phyloP scores from a whole-genome alignment of 2,113 vertebrate genomes.

The Phaetusa simplex region DNA sequence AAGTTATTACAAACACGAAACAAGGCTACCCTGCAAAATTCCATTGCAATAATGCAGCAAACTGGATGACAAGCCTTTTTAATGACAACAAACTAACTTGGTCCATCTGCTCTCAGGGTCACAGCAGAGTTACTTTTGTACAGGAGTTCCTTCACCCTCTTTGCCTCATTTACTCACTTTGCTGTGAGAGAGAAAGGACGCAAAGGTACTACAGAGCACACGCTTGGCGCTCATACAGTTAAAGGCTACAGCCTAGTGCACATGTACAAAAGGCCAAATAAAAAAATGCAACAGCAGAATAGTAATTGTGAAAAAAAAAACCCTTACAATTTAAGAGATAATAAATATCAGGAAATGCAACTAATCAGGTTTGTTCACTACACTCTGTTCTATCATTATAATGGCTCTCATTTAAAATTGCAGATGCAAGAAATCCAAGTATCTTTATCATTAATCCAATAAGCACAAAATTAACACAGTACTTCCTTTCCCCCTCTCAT shows the following conservation, averaged over 20 bases:
- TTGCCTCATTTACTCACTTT: background rate
- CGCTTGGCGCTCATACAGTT: background rate
- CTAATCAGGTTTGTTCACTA: background rate
- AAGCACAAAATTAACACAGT: background rate
- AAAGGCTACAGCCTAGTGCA: background rate
- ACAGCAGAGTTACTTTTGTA: background rate
- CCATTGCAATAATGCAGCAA: background rate
- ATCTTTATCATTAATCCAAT: background rate
- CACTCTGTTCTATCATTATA: background rate
- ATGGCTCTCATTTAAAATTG: background rate
- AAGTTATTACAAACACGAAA: background rate
- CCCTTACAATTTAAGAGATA: background rate
- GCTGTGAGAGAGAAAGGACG: background rate
- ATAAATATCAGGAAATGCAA: background rate
- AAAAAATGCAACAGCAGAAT: background rate
- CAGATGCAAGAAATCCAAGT: background rate
- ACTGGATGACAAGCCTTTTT: background rate
- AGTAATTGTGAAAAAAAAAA: background rate
- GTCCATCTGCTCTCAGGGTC: background rate
- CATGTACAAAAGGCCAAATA: background rate
- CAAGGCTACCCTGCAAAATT: background rate
- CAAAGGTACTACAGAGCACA: background rate
- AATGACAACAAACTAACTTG: background rate
- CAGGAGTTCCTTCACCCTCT: background rate
- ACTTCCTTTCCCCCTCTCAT: background rate